Base-by-base conservation (phyloP, 2,113 vertebrate genomes). In the Pelmatolapia mariae region DNA sequence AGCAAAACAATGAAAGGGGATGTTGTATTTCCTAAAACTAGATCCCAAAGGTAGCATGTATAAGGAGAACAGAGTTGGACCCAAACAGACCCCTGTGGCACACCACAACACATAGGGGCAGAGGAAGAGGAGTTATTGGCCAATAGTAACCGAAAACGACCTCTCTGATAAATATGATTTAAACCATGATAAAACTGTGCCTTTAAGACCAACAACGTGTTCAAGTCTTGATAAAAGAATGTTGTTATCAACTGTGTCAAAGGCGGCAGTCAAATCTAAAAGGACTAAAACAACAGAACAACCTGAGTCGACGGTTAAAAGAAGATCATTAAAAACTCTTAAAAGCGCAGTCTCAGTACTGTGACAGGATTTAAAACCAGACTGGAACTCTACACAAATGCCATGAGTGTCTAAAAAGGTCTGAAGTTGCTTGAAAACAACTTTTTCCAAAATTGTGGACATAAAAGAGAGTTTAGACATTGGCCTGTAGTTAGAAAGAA, bases 131-230 rank as follows among this genome's bases (percentile, higher is more conserved):
- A 54, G 52, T 0, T 0, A 52, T 1, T 52, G 19, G 8, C 50
- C 8, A 52, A n/a, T 52, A 10, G 19, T 10, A 52, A 52, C 0
- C n/a, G 19, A n/a, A 52, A 52, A 52, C 26, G 54, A 24, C n/a
- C n/a, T 24, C n/a, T 12, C n/a, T 12, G 10, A 54, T 53, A 53
- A 53, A 53, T 53, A 22, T 53, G 52, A 53, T 53, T 11, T 54
- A 22, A 54, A 3, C 0, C n/a, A 0, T 22, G n/a, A 3, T 12
- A 54, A 54, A 54, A 54, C 52, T 12, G 50, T 1, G 10, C n/a
- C n/a, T 54, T 54, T 54, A 54, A 24, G n/a, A 54, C 53, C 53
- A 54, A 24, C n/a, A 7, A 54, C 6, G 1, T 0, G 53, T 54
- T 54, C 53, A 54, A 54, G 10, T 54, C n/a, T 24, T 12, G 53